A percentile compares a stretch with the other conserved stretches of the same genome.
These are phyloP conservation scores for Ectobius pallidus DNA, from an alignment of 2,888 invertebrate genomes.

Conservation along the genomic window DNA sequence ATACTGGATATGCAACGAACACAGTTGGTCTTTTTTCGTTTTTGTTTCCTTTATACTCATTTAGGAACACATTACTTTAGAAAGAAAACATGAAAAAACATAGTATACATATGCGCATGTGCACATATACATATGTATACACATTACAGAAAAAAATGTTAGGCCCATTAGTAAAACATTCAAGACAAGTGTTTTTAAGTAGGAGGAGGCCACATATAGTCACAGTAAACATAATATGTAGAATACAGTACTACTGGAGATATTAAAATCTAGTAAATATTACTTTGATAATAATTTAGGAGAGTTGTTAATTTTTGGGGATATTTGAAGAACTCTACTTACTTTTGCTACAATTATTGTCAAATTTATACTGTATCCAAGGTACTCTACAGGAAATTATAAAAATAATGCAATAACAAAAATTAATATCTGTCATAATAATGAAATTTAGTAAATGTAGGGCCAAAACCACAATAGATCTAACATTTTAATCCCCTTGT, in stretches of 20 bases:
- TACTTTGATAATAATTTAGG: too few relatives aligned
- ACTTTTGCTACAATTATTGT: not conserved
- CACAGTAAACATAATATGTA: not conserved
- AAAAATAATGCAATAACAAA: too few relatives aligned
- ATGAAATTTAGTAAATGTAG: too few relatives aligned
- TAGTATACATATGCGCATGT: too few relatives aligned
- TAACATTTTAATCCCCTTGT: too few relatives aligned
- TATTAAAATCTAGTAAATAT: not conserved
- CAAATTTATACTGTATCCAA: too few relatives aligned
- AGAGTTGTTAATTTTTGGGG: not conserved
- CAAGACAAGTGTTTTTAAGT: not conserved
- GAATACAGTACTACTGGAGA: not conserved
- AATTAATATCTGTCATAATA: too few relatives aligned
- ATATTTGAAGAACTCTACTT: not conserved
- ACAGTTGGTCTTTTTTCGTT: constrained; percentile 17
- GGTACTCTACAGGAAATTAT: too few relatives aligned
- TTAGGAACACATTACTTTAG: not conserved
- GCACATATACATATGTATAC: too few relatives aligned
- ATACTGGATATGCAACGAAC: constrained; percentile 21
- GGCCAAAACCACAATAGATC: too few relatives aligned
- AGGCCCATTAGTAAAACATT: constrained; percentile 8
- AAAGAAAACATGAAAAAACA: constrained; percentile 17
- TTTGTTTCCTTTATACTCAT: not conserved
- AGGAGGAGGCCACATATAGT: not conserved
- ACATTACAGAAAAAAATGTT: not conserved